Evolutionary conservation across 1,140 invertebrate genomes (phyloP).

Genomic region (Amphibalanus amphitrite): DNA sequence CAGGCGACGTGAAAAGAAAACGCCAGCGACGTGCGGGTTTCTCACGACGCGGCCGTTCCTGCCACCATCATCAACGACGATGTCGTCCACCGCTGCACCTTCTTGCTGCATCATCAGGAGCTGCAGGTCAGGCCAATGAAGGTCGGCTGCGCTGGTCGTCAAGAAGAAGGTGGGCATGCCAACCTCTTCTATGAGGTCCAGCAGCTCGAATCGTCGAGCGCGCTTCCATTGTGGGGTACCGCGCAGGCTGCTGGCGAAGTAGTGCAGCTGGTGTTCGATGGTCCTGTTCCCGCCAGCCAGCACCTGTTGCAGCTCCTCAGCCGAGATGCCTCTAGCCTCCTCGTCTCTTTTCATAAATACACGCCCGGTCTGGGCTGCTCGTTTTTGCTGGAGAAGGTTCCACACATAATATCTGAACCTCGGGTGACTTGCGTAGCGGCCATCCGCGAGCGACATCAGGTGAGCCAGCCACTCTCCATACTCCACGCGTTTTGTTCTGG

Average conservation of each 20-base stretch:
- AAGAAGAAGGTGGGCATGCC: background rate
- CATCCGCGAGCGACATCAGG: background rate
- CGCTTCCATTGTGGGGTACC: background rate
- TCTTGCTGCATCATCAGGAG: background rate
- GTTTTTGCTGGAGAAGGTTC: background rate
- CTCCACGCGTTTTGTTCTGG: background rate
- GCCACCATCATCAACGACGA: background rate
- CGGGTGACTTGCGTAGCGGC: background rate
- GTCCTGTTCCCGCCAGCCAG: background rate
- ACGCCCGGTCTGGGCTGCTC: background rate
- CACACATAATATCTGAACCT: background rate
- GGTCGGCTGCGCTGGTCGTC: background rate
- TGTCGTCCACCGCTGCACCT: background rate
- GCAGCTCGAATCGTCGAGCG: background rate
- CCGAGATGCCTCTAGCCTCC: background rate
- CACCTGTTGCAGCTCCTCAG: background rate
- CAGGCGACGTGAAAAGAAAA: background rate
- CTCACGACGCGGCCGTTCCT: background rate
- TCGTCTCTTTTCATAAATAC: background rate
- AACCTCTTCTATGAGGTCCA: background rate
- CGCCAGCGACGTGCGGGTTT: background rate
- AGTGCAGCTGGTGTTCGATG: background rate
- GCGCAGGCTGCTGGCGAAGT: background rate
- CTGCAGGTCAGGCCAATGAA: conserved; percentile 1
- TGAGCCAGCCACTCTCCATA: background rate